Conservation (phyloP, 2,888 invertebrate species). For the Ernsta delagoae region DNA sequence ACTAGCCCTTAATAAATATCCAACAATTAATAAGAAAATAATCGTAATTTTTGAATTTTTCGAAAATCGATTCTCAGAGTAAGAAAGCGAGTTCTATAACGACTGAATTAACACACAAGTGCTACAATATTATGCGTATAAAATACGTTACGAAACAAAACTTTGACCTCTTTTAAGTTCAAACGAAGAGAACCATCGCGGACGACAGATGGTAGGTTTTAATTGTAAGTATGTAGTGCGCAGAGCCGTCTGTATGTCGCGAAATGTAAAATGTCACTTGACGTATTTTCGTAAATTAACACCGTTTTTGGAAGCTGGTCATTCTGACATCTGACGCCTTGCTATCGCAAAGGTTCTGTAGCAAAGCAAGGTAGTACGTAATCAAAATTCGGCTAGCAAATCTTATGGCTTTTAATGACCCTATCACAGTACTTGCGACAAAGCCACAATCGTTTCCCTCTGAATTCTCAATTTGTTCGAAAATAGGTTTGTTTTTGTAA, state of each 20-base stretch:
- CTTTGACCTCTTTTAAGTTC: slow-evolving; percentile 30
- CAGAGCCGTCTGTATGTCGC: slow-evolving; percentile 19
- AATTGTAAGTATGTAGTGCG: slow-evolving; percentile 24
- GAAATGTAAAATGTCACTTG: slow-evolving; percentile 23
- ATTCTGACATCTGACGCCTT: slow-evolving; percentile 12
- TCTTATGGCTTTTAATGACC: too few species aligned
- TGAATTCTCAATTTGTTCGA: too few species aligned
- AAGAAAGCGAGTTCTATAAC: background rate
- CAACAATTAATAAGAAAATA: too few species aligned
- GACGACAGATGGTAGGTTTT: slow-evolving; percentile 32
- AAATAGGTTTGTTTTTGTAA: too few species aligned
- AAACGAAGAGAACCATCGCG: slow-evolving; percentile 10
- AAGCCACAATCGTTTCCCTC: too few species aligned
- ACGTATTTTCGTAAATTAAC: slow-evolving; percentile 41
- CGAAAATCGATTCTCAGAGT: too few species aligned
- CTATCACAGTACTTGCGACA: too few species aligned
- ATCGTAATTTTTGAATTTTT: too few species aligned
- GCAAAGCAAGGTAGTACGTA: too few species aligned
- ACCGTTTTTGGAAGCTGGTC: slow-evolving; percentile 39
- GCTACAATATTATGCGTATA: slow-evolving; percentile 10
- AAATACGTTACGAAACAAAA: slow-evolving; percentile 25
- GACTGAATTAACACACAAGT: background rate
- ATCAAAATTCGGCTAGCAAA: too few species aligned
- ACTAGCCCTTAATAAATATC: too few species aligned
- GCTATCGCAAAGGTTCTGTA: background rate